Conservation (phyloP, 1,140 invertebrate genomes). For the Pachypsylla venusta region DNA sequence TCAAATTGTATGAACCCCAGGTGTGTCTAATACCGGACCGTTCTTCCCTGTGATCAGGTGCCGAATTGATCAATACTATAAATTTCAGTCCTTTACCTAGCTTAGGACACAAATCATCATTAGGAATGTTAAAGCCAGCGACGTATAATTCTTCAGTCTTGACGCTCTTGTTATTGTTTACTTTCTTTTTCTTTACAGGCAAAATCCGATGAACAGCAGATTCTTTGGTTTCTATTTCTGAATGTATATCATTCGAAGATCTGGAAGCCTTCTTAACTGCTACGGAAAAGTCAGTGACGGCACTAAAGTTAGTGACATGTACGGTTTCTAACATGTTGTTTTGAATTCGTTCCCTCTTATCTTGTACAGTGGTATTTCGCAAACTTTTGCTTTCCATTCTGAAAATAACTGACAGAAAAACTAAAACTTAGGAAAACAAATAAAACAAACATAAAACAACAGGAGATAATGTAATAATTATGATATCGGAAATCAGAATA, state of each 20-base stretch:
- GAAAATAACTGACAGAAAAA: background rate
- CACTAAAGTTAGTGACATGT: background rate
- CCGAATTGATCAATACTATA: constrained; percentile 62
- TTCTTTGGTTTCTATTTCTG: background rate
- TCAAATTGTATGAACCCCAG: constrained; percentile 62
- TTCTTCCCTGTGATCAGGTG: constrained; percentile 51
- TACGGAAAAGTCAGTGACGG: background rate
- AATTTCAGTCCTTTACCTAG: constrained; percentile 45
- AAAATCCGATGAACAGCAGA: background rate
- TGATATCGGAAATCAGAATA: too few species aligned
- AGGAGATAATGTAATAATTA: too few species aligned
- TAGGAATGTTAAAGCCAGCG: constrained; percentile 43
- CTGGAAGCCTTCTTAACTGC: background rate
- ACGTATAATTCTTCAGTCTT: constrained; percentile 35
- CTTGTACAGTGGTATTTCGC: background rate
- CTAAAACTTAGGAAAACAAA: too few species aligned
- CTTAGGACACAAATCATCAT: constrained; percentile 47
- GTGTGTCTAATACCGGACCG: constrained; percentile 65
- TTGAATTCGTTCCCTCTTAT: background rate
- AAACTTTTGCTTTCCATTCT: constrained; percentile 1
- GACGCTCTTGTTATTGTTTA: background rate
- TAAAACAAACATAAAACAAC: too few species aligned
- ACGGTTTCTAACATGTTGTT: background rate
- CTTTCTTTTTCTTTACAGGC: constrained; percentile 2
- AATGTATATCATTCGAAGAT: background rate